Evolutionary conservation across 2,113 vertebrate species (phyloP), one percentile per base, ranked within the genome.

Genomic region (Nibea albiflora): DNA sequence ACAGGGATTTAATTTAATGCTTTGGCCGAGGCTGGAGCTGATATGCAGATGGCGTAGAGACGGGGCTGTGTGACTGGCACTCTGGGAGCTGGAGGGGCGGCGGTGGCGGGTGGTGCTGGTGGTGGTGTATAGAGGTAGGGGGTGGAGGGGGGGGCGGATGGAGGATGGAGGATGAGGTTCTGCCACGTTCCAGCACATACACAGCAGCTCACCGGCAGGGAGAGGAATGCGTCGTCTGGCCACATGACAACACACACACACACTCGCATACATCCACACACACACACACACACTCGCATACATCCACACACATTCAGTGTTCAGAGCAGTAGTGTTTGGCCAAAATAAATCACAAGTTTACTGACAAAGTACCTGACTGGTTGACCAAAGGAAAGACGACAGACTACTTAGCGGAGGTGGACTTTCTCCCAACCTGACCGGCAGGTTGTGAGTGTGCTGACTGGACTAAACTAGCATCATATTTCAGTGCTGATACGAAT

Each of bases 1-100:
- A 95, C 94, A 94, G 92, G 93, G 94, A 95, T 95, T 95, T 95
- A 94, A 95, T 95, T 93, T 94, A 95, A 95, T 92, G 94, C 93
- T 93, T 95, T 95, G 95, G 95, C 93, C 87, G 84, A 93, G 92
- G 92, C 87, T 66, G 73, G 79, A 85, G 90, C 92, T 89, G 93
- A 93, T 95, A 94, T 95, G 93, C 95, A 95, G 94, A 95, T 95
- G 95, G 95, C 93, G 92, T 91, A 91, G 93, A 93, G 94, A 95
- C 87, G 86, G 93, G 90, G 94, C 93, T 92, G 89, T 93, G 93
- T 88, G 94, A 93, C 92, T 92, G 94, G 89, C 85, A 84, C 92
- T 91, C 90, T 90, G 95, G 92, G 93, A 94, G 81, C 87, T 90
- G 88, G 89, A 88, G 80, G 85, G 80, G 73, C 26, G 81, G 73